A percentile compares a stretch with the other conserved stretches of the same genome.
Evolutionary conservation across 2,113 vertebrate genomes (phyloP).

Genomic region (Stomatorhinus ivindoensis): DNA sequence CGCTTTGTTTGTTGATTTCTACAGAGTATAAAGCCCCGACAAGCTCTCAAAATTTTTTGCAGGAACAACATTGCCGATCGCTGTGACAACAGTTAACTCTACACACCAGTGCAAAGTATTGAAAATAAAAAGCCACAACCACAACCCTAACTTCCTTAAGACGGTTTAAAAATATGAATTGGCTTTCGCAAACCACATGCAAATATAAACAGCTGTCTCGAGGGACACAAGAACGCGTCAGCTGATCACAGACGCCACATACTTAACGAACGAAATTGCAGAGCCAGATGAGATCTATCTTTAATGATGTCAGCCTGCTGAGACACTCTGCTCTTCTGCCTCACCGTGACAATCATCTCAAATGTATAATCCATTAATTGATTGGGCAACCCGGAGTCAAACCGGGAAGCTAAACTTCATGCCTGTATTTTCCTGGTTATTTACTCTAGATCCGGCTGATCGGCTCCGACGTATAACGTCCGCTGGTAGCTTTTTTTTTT

Average conservation of each 20-base stretch:
- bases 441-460: constrained; percentile 28
- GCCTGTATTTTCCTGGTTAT: constrained; percentile 34
- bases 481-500: constrained; percentile 33
- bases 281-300: neutral
- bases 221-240: neutral
- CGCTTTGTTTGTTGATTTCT: neutral
- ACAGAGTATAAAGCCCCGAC: neutral
- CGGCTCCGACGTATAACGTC: constrained; percentile 38
- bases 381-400: constrained; percentile 49
- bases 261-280: neutral
- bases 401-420: constrained; percentile 41
- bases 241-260: neutral
- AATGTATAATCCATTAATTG: constrained; percentile 56
- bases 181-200: neutral
- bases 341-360: constrained; percentile 43
- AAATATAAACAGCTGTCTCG: neutral
- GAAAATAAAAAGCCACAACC: neutral
- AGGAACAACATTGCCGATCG: neutral
- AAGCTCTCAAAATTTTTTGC: neutral
- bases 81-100: neutral
- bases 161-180: neutral
- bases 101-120: neutral
- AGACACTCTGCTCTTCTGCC: constrained; percentile 34
- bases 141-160: neutral
- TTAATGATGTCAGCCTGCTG: constrained; percentile 1